phyloP scores from a whole-genome alignment of 2,888 invertebrate genomes.

The Machimus rusticus region DNA sequence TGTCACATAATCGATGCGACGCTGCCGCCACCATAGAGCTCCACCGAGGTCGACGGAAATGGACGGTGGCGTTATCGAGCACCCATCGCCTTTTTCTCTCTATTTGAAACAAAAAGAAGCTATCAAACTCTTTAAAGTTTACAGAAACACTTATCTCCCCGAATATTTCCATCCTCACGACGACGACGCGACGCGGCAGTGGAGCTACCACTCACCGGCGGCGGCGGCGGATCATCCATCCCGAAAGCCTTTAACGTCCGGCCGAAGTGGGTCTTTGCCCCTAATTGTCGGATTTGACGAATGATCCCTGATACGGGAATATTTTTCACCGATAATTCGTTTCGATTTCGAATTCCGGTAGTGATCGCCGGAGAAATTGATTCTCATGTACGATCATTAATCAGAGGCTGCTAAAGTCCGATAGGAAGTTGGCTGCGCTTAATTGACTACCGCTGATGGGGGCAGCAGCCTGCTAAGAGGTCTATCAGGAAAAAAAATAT shows the following conservation, averaged over 20 bases:
- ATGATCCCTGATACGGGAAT: slow-evolving; percentile 25
- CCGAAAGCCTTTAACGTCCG: not conserved
- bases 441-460: not conserved
- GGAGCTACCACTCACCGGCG: not conserved
- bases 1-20: not conserved
- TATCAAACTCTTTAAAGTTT: not conserved
- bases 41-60: not conserved
- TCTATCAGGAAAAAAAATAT: not conserved
- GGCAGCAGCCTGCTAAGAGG: not conserved
- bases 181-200: not conserved
- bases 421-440: slow-evolving; percentile 3
- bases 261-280: slow-evolving; percentile 10
- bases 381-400: slow-evolving; percentile 23
- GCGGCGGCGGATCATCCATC: not conserved
- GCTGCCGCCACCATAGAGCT: not conserved
- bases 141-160: not conserved
- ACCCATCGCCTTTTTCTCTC: not conserved
- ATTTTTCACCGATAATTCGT: slow-evolving; percentile 37
- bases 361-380: slow-evolving; percentile 32
- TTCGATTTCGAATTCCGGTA: slow-evolving; percentile 37
- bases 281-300: slow-evolving; percentile 22
- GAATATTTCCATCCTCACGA: not conserved
- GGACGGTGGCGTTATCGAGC: not conserved
- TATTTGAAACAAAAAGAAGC: not conserved
- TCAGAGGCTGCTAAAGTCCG: not conserved